phyloP scores from a whole-genome alignment of 2,113 vertebrate species.

The Eudorcas thomsonii region DNA sequence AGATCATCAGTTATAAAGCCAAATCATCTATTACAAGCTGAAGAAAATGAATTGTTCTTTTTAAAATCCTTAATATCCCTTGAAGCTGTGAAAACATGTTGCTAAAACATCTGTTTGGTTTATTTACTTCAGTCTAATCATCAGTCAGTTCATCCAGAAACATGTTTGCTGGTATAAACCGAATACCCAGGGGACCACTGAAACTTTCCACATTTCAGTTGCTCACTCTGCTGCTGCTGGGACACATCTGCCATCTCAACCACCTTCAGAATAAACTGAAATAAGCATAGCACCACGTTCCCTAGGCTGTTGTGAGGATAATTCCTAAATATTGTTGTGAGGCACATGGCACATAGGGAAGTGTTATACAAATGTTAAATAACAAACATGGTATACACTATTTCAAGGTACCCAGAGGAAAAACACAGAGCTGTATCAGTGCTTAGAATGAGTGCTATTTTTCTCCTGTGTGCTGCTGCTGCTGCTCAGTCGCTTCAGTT shows the following conservation, averaged over 20 bases:
- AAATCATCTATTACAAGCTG: background rate
- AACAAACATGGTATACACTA: background rate
- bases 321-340: constrained; percentile 54
- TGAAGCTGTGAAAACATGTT: constrained; percentile 47
- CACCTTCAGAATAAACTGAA: constrained; percentile 4
- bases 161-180: background rate
- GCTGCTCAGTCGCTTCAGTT: too few species aligned
- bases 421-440: background rate
- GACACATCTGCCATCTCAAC: background rate
- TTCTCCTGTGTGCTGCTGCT: background rate
- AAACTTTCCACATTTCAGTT: constrained; percentile 14
- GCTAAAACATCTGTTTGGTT: constrained; percentile 60
- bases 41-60: background rate
- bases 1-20: background rate
- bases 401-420: background rate
- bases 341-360: background rate
- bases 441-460: background rate
- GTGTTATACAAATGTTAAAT: constrained; percentile 21
- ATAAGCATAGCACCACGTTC: background rate
- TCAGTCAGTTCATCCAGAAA: constrained; percentile 23
- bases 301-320: background rate
- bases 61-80: constrained; percentile 17
- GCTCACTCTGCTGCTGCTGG: constrained; percentile 15
- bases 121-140: constrained; percentile 43
- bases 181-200: background rate